Evolutionary conservation across 2,797 vertebrate species (phyloP).

Genomic region (Morus bassanus): DNA sequence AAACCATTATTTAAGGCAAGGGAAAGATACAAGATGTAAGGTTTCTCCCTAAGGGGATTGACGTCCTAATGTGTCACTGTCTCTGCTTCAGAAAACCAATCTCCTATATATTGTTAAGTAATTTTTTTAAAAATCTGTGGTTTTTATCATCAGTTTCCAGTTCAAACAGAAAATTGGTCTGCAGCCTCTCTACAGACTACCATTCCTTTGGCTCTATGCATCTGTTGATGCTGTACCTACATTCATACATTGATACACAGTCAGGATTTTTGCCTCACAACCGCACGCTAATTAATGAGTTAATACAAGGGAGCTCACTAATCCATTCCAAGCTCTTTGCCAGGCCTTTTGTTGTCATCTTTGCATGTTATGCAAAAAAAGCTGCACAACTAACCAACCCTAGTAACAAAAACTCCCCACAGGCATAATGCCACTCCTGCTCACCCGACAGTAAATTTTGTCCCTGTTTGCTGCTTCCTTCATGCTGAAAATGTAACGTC

Average conservation of each 20-base stretch:
- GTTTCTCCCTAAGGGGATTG: background rate
- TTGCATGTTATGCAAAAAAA: background rate
- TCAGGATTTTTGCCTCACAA: background rate
- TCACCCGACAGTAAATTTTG: background rate
- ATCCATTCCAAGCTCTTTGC: background rate
- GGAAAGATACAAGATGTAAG: background rate
- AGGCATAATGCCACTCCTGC: background rate
- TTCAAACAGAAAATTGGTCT: background rate
- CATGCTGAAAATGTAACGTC: background rate
- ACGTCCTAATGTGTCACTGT: background rate
- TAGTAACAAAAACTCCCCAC: background rate
- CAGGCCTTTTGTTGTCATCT: background rate
- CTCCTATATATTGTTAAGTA: background rate
- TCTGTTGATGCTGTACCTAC: background rate
- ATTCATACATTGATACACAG: background rate
- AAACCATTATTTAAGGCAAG: background rate
- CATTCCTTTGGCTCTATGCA: background rate
- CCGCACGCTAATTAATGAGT: background rate
- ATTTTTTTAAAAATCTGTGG: background rate
- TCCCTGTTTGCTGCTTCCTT: conserved; percentile 15
- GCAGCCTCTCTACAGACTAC: background rate
- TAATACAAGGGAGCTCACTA: background rate
- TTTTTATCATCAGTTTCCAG: background rate
- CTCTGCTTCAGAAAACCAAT: background rate
- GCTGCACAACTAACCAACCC: background rate